These are phyloP conservation scores for Pachycephala philippinensis DNA, from an alignment of 2,113 vertebrate genomes.

Conservation along the genomic window DNA sequence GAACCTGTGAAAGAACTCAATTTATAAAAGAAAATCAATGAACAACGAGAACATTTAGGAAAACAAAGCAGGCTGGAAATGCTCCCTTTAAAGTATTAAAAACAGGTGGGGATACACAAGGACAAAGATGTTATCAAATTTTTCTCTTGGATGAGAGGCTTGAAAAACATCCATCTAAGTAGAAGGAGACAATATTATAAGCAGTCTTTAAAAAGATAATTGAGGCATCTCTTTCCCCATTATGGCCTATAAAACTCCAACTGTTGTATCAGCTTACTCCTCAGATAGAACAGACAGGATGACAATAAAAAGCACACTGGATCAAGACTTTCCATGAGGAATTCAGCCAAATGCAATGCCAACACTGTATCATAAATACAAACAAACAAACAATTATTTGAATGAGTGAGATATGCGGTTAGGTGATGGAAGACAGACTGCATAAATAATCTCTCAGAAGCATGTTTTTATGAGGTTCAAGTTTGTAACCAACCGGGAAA, in stretches of 20 bases:
- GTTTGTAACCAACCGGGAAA: not conserved
- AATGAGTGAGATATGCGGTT: not conserved
- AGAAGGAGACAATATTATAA: not conserved
- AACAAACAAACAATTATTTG: not conserved
- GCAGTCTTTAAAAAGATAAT: not conserved
- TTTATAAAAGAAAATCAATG: not conserved
- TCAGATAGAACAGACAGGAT: not conserved
- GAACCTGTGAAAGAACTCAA: not conserved
- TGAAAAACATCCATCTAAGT: not conserved
- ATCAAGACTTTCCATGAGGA: not conserved
- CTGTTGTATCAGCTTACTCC: not conserved
- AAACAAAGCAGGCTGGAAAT: not conserved
- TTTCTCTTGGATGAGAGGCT: not conserved
- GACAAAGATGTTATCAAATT: not conserved
- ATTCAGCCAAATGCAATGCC: not conserved
- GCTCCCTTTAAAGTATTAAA: not conserved
- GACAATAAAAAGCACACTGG: not conserved
- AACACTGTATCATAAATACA: not conserved
- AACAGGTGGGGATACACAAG: not conserved
- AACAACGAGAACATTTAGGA: not conserved
- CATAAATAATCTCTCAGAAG: not conserved
- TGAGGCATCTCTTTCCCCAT: not conserved
- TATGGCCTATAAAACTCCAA: constrained; percentile 22
- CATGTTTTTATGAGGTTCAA: not conserved
- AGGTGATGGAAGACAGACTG: not conserved